Base-by-base conservation (phyloP, 2,797 vertebrate genomes). In the Geotria australis region DNA sequence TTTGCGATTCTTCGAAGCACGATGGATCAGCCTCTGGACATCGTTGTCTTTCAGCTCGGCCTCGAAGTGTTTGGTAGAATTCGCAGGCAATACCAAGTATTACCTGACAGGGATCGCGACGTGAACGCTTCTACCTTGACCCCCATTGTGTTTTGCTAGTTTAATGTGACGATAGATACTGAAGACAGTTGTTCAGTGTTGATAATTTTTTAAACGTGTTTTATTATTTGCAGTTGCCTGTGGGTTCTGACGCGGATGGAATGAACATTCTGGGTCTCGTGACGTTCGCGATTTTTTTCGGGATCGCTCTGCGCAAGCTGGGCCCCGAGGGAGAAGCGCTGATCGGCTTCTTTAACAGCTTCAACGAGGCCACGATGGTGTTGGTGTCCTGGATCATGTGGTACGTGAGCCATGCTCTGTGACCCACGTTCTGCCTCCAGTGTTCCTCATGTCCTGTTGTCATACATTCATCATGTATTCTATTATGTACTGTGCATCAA, bases 311-410 rank as follows among this genome's bases (percentile, higher is more conserved):
- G 63, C 81, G 80, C 65, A 95, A 89, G 61, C 76, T 98, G 38
- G 89, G 89, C 55, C 63, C 63, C 0, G 86, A 95, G 68, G 91
- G 89, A 57, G 91, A 96, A 65, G 88, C 85, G 59, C 80, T 98
- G 8, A 96, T 96, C 59, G 80, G 80, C 14, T 93, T 95, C 73
- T 98, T 98, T 69, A 95, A 76, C 10, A 78, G 83, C 1, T 84
- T 98, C 71, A 98, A 98, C 1, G 91, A 98, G 65, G 89, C 84
- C 10, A 98, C 89, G 1, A 98, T 98, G 91, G 86, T 98, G 59
- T 69, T 98, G 64, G 89, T 98, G 58, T 79, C 91, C 5, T 98
- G 91, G 91, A 93, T 98, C 68, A 98, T 98, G 91, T 98, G 91
- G 91, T 98, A 62, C 76, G 83, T 75, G 24, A 57, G 10, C 15